Conservation (phyloP, 2,113 vertebrate genomes). For the Desmodus rotundus region DNA sequence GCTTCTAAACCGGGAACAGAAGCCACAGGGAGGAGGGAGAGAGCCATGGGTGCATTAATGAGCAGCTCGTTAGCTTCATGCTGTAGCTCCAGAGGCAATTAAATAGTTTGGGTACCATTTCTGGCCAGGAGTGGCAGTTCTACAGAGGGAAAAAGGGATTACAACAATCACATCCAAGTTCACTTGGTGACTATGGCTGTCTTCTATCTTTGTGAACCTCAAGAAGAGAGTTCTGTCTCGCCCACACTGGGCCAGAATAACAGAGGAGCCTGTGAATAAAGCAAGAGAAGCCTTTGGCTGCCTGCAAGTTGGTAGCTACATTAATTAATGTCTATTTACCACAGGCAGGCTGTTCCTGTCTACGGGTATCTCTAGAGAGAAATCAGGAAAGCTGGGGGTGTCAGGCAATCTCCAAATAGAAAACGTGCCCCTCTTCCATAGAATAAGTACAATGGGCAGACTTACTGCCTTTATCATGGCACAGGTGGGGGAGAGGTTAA, state of each 20-base stretch:
- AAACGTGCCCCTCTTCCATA: neutral
- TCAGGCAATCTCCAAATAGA: neutral
- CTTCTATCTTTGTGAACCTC: neutral
- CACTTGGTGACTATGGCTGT: neutral
- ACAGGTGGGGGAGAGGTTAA: neutral
- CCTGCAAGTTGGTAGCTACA: neutral
- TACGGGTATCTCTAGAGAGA: neutral
- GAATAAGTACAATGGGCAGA: neutral
- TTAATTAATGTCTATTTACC: neutral
- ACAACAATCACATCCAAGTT: neutral
- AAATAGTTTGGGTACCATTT: neutral
- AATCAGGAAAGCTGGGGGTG: neutral
- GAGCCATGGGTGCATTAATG: neutral
- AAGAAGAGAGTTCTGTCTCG: neutral
- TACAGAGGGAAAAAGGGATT: neutral
- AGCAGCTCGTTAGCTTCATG: slow-evolving; percentile 47
- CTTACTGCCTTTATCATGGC: neutral
- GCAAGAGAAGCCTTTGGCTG: neutral
- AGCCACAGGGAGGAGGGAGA: neutral
- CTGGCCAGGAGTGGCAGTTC: neutral
- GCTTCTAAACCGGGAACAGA: slow-evolving; percentile 43
- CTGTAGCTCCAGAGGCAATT: slow-evolving; percentile 22
- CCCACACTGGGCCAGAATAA: neutral
- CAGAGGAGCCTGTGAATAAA: neutral
- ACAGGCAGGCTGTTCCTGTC: neutral